Evolutionary conservation across 2,797 vertebrate species (phyloP).

Genomic region (Falco naumanni): DNA sequence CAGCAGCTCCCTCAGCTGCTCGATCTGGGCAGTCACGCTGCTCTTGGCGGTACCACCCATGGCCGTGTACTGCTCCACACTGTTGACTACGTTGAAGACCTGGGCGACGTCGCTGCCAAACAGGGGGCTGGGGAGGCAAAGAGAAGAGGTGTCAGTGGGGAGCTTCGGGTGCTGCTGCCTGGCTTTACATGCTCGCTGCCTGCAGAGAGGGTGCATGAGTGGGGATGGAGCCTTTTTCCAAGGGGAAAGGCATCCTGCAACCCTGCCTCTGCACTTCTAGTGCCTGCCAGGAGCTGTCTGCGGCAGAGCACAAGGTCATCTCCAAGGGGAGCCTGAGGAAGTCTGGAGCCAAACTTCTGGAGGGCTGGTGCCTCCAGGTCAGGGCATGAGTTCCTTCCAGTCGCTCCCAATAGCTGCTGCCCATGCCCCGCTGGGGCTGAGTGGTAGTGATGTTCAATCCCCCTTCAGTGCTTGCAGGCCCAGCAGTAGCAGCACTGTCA

Average conservation of each 20-base stretch:
- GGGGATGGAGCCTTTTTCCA: background rate
- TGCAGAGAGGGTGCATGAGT: background rate
- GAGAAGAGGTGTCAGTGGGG: background rate
- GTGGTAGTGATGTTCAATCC: background rate
- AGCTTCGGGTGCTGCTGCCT: background rate
- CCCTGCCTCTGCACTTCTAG: background rate
- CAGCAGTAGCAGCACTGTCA: background rate
- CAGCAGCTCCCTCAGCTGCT: background rate
- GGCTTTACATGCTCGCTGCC: fast-evolving
- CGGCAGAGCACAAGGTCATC: background rate
- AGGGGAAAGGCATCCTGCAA: background rate
- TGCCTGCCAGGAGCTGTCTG: background rate
- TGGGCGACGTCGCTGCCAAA: slow-evolving; percentile 77
- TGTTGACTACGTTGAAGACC: slow-evolving; percentile 89
- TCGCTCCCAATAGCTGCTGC: background rate
- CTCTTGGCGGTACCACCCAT: slow-evolving; percentile 88
- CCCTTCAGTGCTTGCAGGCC: background rate
- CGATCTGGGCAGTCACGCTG: slow-evolving; percentile 77
- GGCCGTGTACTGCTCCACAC: slow-evolving; percentile 92
- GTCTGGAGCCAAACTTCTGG: background rate
- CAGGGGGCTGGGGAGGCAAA: slow-evolving; percentile 72
- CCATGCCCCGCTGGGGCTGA: background rate
- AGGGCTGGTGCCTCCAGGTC: background rate
- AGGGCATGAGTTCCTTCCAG: background rate
- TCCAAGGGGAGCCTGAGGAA: background rate